These are phyloP conservation scores for Chironomus riparius DNA, from an alignment of 2,888 invertebrate species.

Conservation along the genomic window DNA sequence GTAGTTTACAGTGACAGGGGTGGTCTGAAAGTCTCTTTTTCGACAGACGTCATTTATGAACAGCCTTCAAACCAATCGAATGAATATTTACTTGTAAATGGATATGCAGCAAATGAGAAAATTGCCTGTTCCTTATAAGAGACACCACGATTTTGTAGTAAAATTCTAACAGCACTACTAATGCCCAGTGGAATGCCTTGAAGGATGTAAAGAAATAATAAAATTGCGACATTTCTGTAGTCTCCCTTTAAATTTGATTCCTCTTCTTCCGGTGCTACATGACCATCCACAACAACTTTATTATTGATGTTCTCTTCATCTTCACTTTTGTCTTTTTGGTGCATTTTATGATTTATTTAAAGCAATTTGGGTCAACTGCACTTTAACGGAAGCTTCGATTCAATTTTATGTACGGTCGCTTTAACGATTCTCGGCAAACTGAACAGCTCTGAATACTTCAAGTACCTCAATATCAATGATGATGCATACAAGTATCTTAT, in stretches of 20 bases:
- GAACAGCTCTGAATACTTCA: not conserved
- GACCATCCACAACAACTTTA: not conserved
- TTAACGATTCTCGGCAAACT: not conserved
- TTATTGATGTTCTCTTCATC: not conserved
- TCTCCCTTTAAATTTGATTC: conserved; percentile 53
- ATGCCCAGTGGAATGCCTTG: conserved; percentile 94
- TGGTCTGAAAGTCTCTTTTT: too few species aligned
- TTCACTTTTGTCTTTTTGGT: not conserved
- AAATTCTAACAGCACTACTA: conserved; percentile 89
- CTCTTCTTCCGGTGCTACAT: conserved; percentile 29
- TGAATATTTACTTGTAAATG: not conserved
- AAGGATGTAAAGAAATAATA: conserved; percentile 86
- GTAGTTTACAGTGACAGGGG: too few species aligned
- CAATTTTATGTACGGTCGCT: not conserved
- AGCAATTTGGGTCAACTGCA: too few species aligned
- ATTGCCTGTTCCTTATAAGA: conserved; percentile 85
- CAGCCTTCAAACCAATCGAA: too few species aligned
- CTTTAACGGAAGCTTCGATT: too few species aligned
- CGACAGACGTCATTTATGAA: too few species aligned
- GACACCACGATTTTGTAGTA: conserved; percentile 84
- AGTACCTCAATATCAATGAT: not conserved
- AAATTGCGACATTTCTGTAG: conserved; percentile 68
- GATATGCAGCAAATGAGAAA: conserved; percentile 30
- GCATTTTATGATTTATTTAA: not conserved
- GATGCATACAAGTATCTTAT: not conserved